A percentile compares a stretch with the other conserved stretches of the same genome.
Conservation (phyloP, 2,797 vertebrate species). For the Argentina silus region DNA sequence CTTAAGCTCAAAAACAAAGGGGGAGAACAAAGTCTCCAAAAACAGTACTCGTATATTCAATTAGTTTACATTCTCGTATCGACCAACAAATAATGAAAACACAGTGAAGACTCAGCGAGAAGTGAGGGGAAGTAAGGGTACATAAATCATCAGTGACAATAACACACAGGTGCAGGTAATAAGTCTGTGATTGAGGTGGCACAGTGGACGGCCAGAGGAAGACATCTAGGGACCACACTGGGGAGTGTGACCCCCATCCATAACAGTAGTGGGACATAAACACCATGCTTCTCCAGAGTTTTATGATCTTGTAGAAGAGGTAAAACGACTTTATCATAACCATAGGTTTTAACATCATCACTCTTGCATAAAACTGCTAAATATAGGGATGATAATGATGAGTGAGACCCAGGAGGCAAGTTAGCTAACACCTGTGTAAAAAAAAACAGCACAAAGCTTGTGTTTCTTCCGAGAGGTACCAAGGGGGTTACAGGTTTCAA, state of each 20-base stretch:
- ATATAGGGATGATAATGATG: slow-evolving; percentile 22
- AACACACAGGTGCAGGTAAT: too few relatives aligned
- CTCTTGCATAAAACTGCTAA: slow-evolving; percentile 28
- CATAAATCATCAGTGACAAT: slow-evolving; percentile 1
- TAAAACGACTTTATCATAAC: slow-evolving; percentile 26
- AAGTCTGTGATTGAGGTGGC: too few relatives aligned
- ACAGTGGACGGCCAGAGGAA: too few relatives aligned
- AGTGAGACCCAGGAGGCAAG: slow-evolving; percentile 21
- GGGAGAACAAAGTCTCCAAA: too few relatives aligned
- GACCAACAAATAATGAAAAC: too few relatives aligned
- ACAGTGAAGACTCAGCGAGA: not conserved
- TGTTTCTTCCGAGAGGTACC: slow-evolving; percentile 8
- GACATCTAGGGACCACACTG: too few relatives aligned
- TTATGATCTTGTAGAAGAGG: slow-evolving; percentile 18
- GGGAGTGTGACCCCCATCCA: too few relatives aligned
- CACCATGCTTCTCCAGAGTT: slow-evolving; percentile 23
- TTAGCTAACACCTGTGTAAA: slow-evolving; percentile 21
- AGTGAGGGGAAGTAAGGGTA: too few relatives aligned
- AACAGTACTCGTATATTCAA: too few relatives aligned
- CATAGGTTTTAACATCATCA: slow-evolving; percentile 26
- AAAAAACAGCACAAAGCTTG: slow-evolving; percentile 16
- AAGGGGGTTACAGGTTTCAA: slow-evolving; percentile 21
- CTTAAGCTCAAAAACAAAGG: too few relatives aligned
- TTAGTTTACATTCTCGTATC: too few relatives aligned
- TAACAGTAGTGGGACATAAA: slow-evolving; percentile 15